Base-by-base conservation (phyloP, 2,888 invertebrate genomes). In the Stenodera caucasica region DNA sequence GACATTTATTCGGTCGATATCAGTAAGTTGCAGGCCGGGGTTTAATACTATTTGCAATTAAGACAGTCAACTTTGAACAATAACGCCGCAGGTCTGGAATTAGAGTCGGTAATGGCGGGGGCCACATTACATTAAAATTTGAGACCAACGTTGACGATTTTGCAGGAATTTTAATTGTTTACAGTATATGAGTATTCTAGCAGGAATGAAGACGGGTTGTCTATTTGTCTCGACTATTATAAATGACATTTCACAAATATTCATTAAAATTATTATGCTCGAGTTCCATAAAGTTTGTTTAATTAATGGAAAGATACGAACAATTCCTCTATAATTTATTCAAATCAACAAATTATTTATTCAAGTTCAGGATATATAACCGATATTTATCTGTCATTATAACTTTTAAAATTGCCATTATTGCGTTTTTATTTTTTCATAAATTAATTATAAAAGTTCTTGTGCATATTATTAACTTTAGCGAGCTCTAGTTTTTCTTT, bases 121-220 rank as follows among this genome's bases (percentile, higher is more conserved):
- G 67, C 69, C n/a, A 69, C 70, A 70, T 73, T 73, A 73, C 70
- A 72, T 65, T 70, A 65, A 72, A 72, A 73, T 72, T 73, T 70
- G 67, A 70, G 26, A 57, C 67, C 65, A 67, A 67, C 65, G 69
- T 70, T 70, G 72, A 68, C 65, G 71, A 67, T 65, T 67, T 60
- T 69, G 61, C 65, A 68, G 68, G 68, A 71, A 72, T 73, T 70
- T 70, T 71, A 71, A 73, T 71, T 69, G 65, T 64, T 11, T 5
- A 58, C 57, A 35, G 55, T 55, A 57, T 30, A 7, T 30, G 52
- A 55, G 50, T 33, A 32, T 51, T 61, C 63, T 54, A 58, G 54
- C 58, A 67, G 63, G 59, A 68, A n/a, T 50, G 53, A 53, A 56
- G 51, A 52, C 53, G 57, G 51, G 60, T 53, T 54, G 56, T 58